Percentiles rank a stretch among this genome's conserved stretches.
Evolutionary conservation across 2,797 vertebrate genomes (phyloP).

Genomic region (Pagetopsis macropterus): DNA sequence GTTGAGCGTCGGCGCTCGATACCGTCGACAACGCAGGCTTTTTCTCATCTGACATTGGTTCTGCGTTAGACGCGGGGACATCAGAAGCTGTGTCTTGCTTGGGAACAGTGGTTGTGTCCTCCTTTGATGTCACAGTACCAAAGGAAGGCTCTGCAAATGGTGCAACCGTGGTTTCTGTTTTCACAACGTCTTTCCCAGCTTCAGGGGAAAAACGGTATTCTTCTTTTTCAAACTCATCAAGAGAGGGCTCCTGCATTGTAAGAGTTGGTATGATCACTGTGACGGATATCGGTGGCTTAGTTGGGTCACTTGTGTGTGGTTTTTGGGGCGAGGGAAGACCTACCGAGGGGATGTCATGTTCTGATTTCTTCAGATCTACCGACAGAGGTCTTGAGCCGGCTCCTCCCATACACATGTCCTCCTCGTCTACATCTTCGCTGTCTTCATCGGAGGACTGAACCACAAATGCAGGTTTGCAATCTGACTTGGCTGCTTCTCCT

Average conservation of each 20-base stretch:
- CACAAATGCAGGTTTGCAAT: slow-evolving; percentile 72
- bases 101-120: slow-evolving; percentile 32
- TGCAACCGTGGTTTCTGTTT: slow-evolving; percentile 54
- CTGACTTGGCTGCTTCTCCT: slow-evolving; percentile 55
- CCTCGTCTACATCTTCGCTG: slow-evolving; percentile 82
- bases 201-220: slow-evolving; percentile 52
- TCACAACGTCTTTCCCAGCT: slow-evolving; percentile 47
- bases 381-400: slow-evolving; percentile 78
- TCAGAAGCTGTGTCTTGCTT: slow-evolving; percentile 46
- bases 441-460: slow-evolving; percentile 84
- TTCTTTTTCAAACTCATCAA: slow-evolving; percentile 65
- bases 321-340: slow-evolving; percentile 30
- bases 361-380: slow-evolving; percentile 71
- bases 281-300: slow-evolving; percentile 41
- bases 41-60: slow-evolving; percentile 51
- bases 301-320: slow-evolving; percentile 46
- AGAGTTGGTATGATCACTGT: slow-evolving; percentile 66
- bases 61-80: slow-evolving; percentile 31
- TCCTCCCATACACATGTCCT: slow-evolving; percentile 82
- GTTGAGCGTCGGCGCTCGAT: slow-evolving; percentile 68
- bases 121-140: slow-evolving; percentile 36
- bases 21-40: slow-evolving; percentile 49
- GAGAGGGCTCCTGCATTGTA: slow-evolving; percentile 76
- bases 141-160: slow-evolving; percentile 56
- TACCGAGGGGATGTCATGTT: slow-evolving; percentile 62